Evolutionary conservation across 2,797 vertebrate species (phyloP), one percentile per base, ranked within the genome.

Genomic region (Hemibagrus guttatus): DNA sequence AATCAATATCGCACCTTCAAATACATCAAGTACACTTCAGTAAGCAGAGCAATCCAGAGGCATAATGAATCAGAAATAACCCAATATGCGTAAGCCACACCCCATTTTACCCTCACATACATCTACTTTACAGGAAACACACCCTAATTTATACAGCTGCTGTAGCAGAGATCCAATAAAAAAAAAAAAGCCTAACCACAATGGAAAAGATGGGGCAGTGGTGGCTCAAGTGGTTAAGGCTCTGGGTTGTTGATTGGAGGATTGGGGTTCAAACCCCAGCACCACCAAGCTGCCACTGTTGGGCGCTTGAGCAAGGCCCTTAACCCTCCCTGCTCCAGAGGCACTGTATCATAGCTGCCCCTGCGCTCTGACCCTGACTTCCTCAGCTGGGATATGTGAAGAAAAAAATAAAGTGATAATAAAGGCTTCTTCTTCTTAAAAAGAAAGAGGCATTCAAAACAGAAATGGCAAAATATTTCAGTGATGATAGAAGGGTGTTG

Each of bases 81-180:
- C 52, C 2, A 3, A 5, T 56, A 21, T 78, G 54, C 16, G 17
- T 76, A 54, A 76, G 9, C n/a, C 11, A 78, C 52, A 13, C 9
- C n/a, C 8, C n/a, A 56, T 12, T 23, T 58, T 31, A 58, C 46
- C 14, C 14, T 76, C 26, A 76, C 8, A 52, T 16, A 28, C 72
- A 54, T 46, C 39, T 23, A 42, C 46, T 76, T 75, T 78, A 78
- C n/a, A 78, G 9, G 8, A 74, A 74, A 74, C 42, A 74, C 69
- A 14, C 21, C 9, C 39, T 46, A 39, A 46, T 72, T 46, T 72
- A 72, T 46, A 46, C 21, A 72, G 21, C 19, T 72, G 23, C 6
- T 72, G 39, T 23, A 19, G 31, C 1, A 72, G 4, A 5, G 39
- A 42, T 3, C 26, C 46, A 21, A 69, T 21, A 69, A 39, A 71